Evolutionary conservation across 1,140 invertebrate genomes (phyloP), one percentile per base, ranked within the genome.

Genomic region (Marisa cornuarietis): DNA sequence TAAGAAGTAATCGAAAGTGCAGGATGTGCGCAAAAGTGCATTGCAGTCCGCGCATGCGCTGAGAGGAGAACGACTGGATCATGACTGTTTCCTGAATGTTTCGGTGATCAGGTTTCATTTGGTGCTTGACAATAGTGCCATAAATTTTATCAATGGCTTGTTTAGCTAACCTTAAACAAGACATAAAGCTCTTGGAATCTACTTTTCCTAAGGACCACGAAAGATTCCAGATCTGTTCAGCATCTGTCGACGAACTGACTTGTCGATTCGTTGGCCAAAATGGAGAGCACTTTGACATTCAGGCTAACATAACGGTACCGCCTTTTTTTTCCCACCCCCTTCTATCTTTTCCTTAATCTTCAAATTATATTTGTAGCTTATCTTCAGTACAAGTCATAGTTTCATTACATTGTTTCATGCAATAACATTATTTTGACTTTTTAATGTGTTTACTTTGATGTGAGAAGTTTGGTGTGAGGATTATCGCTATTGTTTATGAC

Each of bases 161-260:
- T 94, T 93, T 99, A 92, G 97, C 97, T 92, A 97, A 96, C 86
- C 93, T 99, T 87, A 98, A 98, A 93, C 95, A 97, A 93, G 98
- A 99, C 94, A 99, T 99, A 91, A 96, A 96, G 93, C 95, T 96
- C 91, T 93, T 99, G 92, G 96, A 99, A 93, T 94, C 95, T 91
- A 94, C 96, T 88, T 99, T 99, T 93, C 95, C 96, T 76, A 97
- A 96, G 93, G 95, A 94, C 91, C 97, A 99, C 94, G 96, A 98
- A 92, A 94, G 97, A 90, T 99, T 99, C 95, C 88, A 87, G 82
- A 89, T 92, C 76, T 94, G 97, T 91, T 95, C 96, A 89, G 97
- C 98, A 87, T 98, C 96, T 94, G 96, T 99, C 87, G 98, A 99
- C 92, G 98, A 99, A 93, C 93, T 99, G 86, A 96, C 95, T 88